A percentile compares a stretch with the other conserved stretches of the same genome.
Evolutionary conservation across 2,113 vertebrate genomes (phyloP).

Genomic region (Leucopsar rothschildi): DNA sequence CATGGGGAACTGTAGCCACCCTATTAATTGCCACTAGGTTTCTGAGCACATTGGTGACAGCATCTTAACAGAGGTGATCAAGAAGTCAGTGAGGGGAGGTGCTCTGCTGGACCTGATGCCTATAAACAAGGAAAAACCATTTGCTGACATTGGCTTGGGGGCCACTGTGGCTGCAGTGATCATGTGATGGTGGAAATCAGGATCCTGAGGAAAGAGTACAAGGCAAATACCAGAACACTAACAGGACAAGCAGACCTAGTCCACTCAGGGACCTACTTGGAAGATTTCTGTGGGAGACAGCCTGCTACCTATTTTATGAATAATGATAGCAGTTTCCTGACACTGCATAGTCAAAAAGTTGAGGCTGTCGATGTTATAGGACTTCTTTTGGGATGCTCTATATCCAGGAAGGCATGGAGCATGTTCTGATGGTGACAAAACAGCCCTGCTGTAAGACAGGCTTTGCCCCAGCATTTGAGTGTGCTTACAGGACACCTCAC

Average conservation of each 20-base stretch:
- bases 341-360: not conserved
- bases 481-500: not conserved
- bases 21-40: not conserved
- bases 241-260: not conserved
- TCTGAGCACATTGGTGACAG: not conserved
- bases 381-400: not conserved
- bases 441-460: not conserved
- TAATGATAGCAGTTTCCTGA: not conserved
- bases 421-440: not conserved
- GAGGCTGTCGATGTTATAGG: not conserved
- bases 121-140: not conserved
- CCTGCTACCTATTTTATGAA: not conserved
- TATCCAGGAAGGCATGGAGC: not conserved
- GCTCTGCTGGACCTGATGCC: not conserved
- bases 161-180: not conserved
- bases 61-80: not conserved
- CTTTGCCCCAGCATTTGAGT: not conserved
- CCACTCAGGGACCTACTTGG: not conserved
- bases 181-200: not conserved
- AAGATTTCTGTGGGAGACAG: not conserved
- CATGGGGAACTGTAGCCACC: not conserved
- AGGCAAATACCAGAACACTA: not conserved
- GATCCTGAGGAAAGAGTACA: not conserved
- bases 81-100: not conserved
- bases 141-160: not conserved